Evolutionary conservation across 2,888 invertebrate species (phyloP), one percentile per base, ranked within the genome.

Genomic region (Temnothorax unifasciatus): DNA sequence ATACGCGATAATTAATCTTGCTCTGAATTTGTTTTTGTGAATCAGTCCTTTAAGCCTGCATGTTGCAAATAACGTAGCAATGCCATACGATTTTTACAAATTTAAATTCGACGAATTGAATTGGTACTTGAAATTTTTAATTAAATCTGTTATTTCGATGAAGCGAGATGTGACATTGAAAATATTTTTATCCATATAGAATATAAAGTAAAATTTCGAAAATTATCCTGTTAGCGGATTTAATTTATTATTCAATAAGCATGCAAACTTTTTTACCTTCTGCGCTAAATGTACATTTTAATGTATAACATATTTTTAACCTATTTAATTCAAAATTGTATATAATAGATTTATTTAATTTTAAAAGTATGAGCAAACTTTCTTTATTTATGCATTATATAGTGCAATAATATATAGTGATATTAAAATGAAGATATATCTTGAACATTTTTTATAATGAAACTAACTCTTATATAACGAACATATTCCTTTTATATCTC

Each of bases 141-240:
- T 79, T 69, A 47, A 79, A 47, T 15, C 68, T 57, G n/a, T 68
- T 68, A 57, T 68, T 44, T 68, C n/a, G 41, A 13, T 52, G 15
- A 50, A 25, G 18, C 15, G n/a, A 44, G 9, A 64, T 52, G 11
- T 25, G 34, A 41, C 15, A 21, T 11, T 52, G 8, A 47, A 18
- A 41, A 18, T 74, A 74, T 44, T 63, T 50, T 38, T 52, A 29
- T 21, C 2, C 0, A 11, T 38, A 13, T 25, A 9, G 8, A 64
- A 76, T 38, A 18, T 38, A 18, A 44, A 29, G 15, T 15, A 25
- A 21, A 50, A 15, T 64, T 41, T 38, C 3, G 6, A 52, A 52
- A 64, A 25, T 34, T 9, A n/a, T 5, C 13, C 29, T 25, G 29
- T n/a, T n/a, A 44, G 3, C 2, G 9, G 29, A 74, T 59, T 74